phyloP scores from a whole-genome alignment of 37 sponge, comb jelly and placozoan genomes.

The Hormiphora californensis region DNA sequence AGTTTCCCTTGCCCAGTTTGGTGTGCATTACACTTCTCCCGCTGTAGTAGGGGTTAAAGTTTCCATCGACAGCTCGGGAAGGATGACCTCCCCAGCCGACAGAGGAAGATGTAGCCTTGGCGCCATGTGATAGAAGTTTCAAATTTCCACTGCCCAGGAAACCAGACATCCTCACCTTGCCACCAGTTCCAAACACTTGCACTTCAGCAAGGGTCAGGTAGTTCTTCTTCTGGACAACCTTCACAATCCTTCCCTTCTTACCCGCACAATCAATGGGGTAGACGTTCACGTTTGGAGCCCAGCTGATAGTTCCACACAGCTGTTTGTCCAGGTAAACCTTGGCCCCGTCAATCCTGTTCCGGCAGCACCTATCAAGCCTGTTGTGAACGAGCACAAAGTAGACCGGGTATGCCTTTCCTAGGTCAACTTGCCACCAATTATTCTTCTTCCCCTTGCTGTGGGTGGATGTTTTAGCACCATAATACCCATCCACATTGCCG shows the following conservation, averaged over 20 bases:
- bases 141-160: neutral
- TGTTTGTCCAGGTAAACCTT: neutral
- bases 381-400: neutral
- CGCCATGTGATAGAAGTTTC: neutral
- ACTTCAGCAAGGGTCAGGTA: conserved; percentile 5
- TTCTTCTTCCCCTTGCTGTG: neutral
- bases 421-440: conserved; percentile 13
- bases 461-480: neutral
- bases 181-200: conserved; percentile 12
- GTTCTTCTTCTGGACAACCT: conserved; percentile 2
- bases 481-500: neutral
- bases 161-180: neutral
- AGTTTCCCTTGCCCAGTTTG: neutral
- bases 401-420: neutral
- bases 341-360: neutral
- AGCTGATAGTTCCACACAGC: neutral
- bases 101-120: neutral
- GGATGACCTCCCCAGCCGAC: conserved; percentile 24
- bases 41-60: neutral
- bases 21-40: neutral
- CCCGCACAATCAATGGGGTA: conserved; percentile 5
- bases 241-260: neutral
- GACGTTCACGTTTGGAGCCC: neutral
- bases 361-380: conserved; percentile 1
- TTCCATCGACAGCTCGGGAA: neutral